These are phyloP conservation scores for Nasonia giraulti DNA, from an alignment of 1,140 invertebrate species.

Conservation along the genomic window DNA sequence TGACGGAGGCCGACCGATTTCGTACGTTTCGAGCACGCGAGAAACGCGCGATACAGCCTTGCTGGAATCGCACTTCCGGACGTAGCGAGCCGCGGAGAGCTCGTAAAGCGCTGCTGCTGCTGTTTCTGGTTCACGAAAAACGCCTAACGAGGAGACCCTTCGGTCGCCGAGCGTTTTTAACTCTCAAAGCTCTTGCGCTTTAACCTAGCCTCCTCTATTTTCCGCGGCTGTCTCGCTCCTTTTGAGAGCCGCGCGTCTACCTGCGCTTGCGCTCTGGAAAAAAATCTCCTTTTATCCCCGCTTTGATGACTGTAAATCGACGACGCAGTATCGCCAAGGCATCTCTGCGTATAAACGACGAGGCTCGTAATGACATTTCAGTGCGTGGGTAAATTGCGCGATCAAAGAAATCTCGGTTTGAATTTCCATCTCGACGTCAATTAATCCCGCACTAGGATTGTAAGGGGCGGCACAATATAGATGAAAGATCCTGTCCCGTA, in stretches of 20 bases:
- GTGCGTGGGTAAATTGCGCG: slow-evolving; percentile 7
- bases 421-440: too few relatives aligned
- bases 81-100: not conserved
- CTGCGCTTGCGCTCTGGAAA: too few relatives aligned
- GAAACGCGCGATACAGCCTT: too few relatives aligned
- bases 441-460: too few relatives aligned
- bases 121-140: not conserved
- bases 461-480: too few relatives aligned
- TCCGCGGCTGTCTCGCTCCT: too few relatives aligned
- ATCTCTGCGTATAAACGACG: slow-evolving; percentile 29
- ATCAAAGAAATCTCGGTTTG: too few relatives aligned
- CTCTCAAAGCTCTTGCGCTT: not conserved
- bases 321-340: not conserved
- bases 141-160: slow-evolving; percentile 3
- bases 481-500: too few relatives aligned
- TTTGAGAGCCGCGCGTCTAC: too few relatives aligned
- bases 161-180: not conserved
- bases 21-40: too few relatives aligned
- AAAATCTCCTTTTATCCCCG: too few relatives aligned
- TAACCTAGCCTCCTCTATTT: not conserved
- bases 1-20: not conserved
- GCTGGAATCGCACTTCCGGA: too few relatives aligned
- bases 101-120: not conserved
- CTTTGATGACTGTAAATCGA: not conserved
- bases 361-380: slow-evolving; percentile 52